Evolutionary conservation across 2,888 invertebrate genomes (phyloP), one percentile per base, ranked within the genome.

Genomic region (Physocephala rufipes): DNA sequence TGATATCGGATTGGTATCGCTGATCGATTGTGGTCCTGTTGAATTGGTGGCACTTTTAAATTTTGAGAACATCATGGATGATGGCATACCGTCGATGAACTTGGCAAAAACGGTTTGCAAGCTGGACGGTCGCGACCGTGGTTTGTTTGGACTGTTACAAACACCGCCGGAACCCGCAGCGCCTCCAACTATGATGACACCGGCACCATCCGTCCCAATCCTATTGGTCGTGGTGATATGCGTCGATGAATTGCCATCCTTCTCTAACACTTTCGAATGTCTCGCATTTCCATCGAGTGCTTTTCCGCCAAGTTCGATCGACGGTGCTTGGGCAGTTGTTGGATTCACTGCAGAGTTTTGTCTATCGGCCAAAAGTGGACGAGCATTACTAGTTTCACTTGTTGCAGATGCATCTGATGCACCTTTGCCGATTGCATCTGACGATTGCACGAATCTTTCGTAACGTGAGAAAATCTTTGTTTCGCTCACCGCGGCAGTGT

Each of bases 1-100:
- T 82, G 92, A 90, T 81, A 97, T 95, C 51, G 96, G 95, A 86
- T 94, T 94, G 79, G 89, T 90, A 80, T 93, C 93, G 75, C 91
- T 86, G 74, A 89, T 88, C 81, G 83, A 89, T 87, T 83, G 87
- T 76, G 77, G 87, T 77, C 78, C 85, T 78, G 82, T 85, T 78
- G 80, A 86, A 76, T 78, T 85, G 85, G 82, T 89, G 79, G 88
- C 88, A 84, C 90, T 89, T 84, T 91, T 92, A 84, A 92, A 91
- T 87, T 91, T 92, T 70, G 91, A 89, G 86, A 92, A 92, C 92
- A 92, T 92, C 84, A 90, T 89, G 77, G 87, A 82, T 73, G 86
- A 82, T 80, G 86, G 86, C 86, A 86, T 86, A 83, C 86, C 86
- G 84, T 86, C 85, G 81, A 86, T 86, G 81, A 86, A 80, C 79